Base-by-base conservation (phyloP, 2,888 invertebrate genomes). In the Neria commutata region DNA sequence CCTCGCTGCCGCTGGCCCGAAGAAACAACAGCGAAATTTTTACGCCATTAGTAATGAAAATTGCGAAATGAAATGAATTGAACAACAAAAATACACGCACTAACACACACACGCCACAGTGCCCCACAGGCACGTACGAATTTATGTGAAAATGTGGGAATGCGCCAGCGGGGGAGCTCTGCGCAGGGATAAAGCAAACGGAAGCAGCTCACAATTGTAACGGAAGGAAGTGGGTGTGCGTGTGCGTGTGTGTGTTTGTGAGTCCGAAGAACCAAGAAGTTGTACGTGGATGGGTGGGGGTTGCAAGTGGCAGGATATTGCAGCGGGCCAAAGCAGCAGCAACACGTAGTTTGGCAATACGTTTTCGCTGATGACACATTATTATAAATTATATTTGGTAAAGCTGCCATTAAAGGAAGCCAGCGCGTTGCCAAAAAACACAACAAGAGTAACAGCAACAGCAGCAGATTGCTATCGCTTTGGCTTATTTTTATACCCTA, bases 11-110 rank as follows among this genome's bases (percentile, higher is more conserved):
- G 11, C 29, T 29, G 6, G 11, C 29, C 6, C 29, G 29, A 29
- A 29, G 29, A 29, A 6, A 29, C 11, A n/a, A 37, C 6, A 37
- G 37, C n/a, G n/a, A 64, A 70, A 73, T 71, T 68, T 70, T 69
- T 63, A 62, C 60, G 63, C 72, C 64, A 73, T 73, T 71, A 71
- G 70, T 69, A 66, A 57, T 58, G 61, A 56, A 72, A 71, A 70
- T 69, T 72, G 66, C 69, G 51, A 63, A 67, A 62, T 63, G 63
- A 64, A 66, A 62, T 72, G 66, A 65, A 72, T 68, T 73, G 69
- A 69, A 72, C 47, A 37, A 26, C 42, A n/a, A n/a, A n/a, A n/a
- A n/a, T n/a, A n/a, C n/a, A n/a, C n/a, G n/a, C n/a, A n/a, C n/a
- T n/a, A n/a, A n/a, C n/a, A n/a, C n/a, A n/a, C n/a, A n/a, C n/a